Conservation (phyloP, 2,797 vertebrate genomes). For the Erethizon dorsatum region DNA sequence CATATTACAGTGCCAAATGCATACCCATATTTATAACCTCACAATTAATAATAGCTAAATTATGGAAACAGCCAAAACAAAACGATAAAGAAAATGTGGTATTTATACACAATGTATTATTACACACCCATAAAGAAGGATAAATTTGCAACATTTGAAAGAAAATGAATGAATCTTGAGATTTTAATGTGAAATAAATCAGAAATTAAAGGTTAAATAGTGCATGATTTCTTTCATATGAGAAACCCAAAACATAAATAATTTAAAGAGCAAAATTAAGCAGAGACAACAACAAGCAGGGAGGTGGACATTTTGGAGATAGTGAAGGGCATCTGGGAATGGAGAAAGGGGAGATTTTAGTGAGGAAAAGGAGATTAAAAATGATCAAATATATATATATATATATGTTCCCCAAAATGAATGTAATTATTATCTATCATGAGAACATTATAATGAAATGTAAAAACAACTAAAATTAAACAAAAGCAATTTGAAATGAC, state of each 20-base stretch:
- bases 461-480: neutral
- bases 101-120: neutral
- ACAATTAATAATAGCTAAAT: neutral
- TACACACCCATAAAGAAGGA: neutral
- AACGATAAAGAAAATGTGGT: neutral
- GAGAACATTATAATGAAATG: neutral
- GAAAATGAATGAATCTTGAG: neutral
- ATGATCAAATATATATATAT: neutral
- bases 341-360: neutral
- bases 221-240: neutral
- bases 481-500: neutral
- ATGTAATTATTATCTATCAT: neutral
- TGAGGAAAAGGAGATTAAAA: neutral
- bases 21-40: neutral
- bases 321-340: neutral
- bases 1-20: neutral
- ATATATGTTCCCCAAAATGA: neutral
- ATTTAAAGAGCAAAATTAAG: neutral
- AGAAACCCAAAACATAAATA: neutral
- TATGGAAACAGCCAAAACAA: neutral
- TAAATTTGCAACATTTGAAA: neutral
- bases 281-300: neutral
- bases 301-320: neutral
- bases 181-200: neutral
- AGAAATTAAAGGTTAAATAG: neutral